Evolutionary conservation across 2,113 vertebrate species (phyloP), one percentile per base, ranked within the genome.

Genomic region (Microcebus ravelobensis): DNA sequence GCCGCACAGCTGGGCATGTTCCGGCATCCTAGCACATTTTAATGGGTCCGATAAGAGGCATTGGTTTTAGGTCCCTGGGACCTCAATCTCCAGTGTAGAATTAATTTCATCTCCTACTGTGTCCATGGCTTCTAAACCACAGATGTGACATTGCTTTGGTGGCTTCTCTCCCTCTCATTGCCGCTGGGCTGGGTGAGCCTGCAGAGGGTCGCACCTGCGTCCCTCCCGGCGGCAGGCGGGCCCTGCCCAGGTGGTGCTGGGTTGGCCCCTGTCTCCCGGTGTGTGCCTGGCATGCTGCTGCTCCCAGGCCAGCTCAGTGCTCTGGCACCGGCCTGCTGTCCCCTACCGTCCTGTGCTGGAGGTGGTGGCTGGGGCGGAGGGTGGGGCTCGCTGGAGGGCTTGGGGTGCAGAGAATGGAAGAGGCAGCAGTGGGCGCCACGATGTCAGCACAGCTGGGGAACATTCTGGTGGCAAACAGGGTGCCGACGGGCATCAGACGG

Each of bases 1-100:
- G 29, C 14, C 0, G 0, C 12, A 2, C 2, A 3, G 45, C 31
- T 4, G 2, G 8, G 11, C 2, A 0, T 0, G 0, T 63, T 55
- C 65, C 21, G 18, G 0, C 0, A 17, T 18, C 29, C 23, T 8
- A 0, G 27, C 2, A 0, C 4, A 0, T 36, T 71, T 13, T 23
- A 9, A 3, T 6, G 1, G 3, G 18, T 34, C 23, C 1, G 1
- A 3, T 1, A 14, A 52, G 82, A 70, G 55, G n/a, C 0, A 0
- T 13, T 21, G 83, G 15, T 34, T 52, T 70, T 6, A 17, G 67
- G 59, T 80, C 74, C 6, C 42, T 2, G 10, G 17, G 39, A 27
- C 13, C 55, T 8, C 23, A 18, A n/a, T n/a, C 42, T 50, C 55
- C 36, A 1, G 0, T 0, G 3, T 7, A 50, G 57, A 81, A 6